These are phyloP conservation scores for Macrotrachela quadricornifera DNA, from an alignment of 1,140 invertebrate species.

Conservation along the genomic window DNA sequence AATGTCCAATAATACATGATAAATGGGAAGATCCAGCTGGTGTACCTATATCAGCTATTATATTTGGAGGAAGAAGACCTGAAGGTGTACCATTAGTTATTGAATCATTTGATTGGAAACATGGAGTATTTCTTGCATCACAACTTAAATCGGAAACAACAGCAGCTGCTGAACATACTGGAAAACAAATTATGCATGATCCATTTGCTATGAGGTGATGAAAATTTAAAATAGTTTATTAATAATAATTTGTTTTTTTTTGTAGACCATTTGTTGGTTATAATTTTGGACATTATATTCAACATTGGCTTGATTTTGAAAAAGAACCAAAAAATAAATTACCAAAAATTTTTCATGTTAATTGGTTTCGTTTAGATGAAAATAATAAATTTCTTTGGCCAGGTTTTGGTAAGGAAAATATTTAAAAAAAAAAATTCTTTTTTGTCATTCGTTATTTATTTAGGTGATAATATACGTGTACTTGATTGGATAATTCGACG, in stretches of 20 bases:
- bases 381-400: conserved; percentile 81
- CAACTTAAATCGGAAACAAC: conserved; percentile 86
- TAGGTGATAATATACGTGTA: conserved; percentile 68
- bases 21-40: conserved; percentile 45
- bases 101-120: conserved; percentile 72
- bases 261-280: conserved; percentile 94
- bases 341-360: conserved; percentile 87
- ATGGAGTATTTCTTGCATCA: conserved; percentile 85
- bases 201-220: conserved; percentile 74
- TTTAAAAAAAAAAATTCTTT: no score
- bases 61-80: conserved; percentile 82
- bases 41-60: conserved; percentile 79
- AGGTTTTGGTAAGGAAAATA: conserved; percentile 48
- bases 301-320: conserved; percentile 77
- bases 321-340: conserved; percentile 39
- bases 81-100: conserved; percentile 74
- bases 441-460: no score
- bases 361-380: conserved; percentile 68
- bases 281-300: conserved; percentile 85
- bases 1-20: conserved; percentile 82
- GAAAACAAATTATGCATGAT: conserved; percentile 88
- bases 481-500: conserved; percentile 76
- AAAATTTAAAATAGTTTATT: no score
- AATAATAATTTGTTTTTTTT: no score
- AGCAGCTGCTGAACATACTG: conserved; percentile 83